phyloP scores from a whole-genome alignment of 1,140 invertebrate genomes.

The Pygmarrhopalites habei region DNA sequence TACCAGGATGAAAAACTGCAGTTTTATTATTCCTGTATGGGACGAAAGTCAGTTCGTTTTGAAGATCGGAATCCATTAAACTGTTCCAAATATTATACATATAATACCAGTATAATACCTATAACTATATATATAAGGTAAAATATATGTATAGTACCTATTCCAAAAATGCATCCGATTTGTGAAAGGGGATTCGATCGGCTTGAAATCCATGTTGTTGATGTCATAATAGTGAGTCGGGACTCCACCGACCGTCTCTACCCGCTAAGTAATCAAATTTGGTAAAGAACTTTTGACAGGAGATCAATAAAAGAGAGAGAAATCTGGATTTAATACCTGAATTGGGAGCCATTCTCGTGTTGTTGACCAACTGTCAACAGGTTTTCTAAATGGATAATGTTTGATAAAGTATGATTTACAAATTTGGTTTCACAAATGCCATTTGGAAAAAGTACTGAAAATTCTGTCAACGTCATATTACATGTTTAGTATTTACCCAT shows the following conservation, averaged over 20 bases:
- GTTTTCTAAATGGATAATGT: not conserved
- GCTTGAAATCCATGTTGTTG: constrained; percentile 4
- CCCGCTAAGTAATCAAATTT: too few relatives aligned
- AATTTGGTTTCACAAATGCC: not conserved
- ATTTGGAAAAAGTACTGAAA: not conserved
- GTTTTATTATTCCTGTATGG: constrained; percentile 8
- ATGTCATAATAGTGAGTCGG: constrained; percentile 5
- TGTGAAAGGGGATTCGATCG: not conserved
- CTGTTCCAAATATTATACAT: not conserved
- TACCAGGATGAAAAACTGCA: not conserved
- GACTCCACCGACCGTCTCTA: not conserved
- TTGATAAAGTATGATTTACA: not conserved
- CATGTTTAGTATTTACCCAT: constrained; percentile 2
- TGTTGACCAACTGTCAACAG: not conserved
- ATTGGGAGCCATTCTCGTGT: constrained; percentile 9
- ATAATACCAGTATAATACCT: too few relatives aligned
- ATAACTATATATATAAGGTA: too few relatives aligned
- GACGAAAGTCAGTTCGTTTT: not conserved
- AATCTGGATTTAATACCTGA: too few relatives aligned
- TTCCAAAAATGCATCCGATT: constrained; percentile 12
- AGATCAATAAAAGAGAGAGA: too few relatives aligned
- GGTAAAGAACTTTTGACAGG: too few relatives aligned
- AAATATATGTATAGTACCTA: too few relatives aligned
- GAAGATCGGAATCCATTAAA: not conserved
- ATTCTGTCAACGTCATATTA: not conserved